A percentile compares a stretch with the other conserved stretches of the same genome.
Evolutionary conservation across 2,113 vertebrate genomes (phyloP).

Genomic region (Dipodomys ordii): DNA sequence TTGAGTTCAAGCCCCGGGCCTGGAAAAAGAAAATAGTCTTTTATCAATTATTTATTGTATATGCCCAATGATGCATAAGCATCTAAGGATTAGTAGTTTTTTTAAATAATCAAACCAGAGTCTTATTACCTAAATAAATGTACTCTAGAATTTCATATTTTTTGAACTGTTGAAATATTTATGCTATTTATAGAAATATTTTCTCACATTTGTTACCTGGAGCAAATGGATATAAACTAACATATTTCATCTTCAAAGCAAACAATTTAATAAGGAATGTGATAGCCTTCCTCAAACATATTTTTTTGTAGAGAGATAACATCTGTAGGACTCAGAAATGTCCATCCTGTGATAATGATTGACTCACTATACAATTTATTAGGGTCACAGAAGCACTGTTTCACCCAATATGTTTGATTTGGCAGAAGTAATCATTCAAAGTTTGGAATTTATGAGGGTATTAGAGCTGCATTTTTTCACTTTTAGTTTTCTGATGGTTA

Average conservation of each 20-base stretch:
- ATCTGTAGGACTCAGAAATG: not conserved
- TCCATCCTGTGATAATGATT: conserved; percentile 67
- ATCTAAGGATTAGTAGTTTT: conserved; percentile 27
- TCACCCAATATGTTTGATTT: conserved; percentile 59
- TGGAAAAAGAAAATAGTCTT: not conserved
- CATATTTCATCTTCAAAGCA: conserved; percentile 20
- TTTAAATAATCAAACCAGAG: not conserved
- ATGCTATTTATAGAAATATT: not conserved
- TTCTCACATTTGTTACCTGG: not conserved
- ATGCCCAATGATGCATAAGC: not conserved
- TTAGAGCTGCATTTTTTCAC: conserved; percentile 8
- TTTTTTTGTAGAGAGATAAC: conserved; percentile 49
- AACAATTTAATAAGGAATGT: conserved; percentile 23
- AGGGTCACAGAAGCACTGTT: conserved; percentile 43
- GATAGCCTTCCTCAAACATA: not conserved
- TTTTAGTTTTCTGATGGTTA: too few species aligned
- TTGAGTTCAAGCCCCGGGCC: too few species aligned
- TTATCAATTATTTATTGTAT: not conserved
- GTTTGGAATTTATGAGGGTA: not conserved
- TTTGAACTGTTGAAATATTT: conserved; percentile 2
- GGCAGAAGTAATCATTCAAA: conserved; percentile 37
- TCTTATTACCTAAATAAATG: not conserved
- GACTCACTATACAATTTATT: conserved; percentile 62
- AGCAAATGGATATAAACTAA: conserved; percentile 16
- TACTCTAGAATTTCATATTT: not conserved